Conservation (phyloP, 2,797 vertebrate species). For the Takifugu rubripes region DNA sequence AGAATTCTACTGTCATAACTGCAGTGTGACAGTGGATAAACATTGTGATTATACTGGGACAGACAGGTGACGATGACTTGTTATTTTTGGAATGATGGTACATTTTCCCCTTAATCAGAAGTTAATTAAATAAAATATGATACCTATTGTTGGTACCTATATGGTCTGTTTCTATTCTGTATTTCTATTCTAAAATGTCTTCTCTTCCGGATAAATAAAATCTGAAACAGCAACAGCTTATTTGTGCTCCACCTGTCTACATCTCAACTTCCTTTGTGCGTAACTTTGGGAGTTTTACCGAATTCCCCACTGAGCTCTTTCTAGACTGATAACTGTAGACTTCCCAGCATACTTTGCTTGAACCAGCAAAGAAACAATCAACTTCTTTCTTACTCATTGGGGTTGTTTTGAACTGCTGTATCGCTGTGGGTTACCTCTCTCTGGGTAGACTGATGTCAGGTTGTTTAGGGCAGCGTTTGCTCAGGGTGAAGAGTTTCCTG, state of each 20-base stretch:
- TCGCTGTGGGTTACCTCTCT: constrained; percentile 80
- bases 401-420: constrained; percentile 3
- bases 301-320: constrained; percentile 24
- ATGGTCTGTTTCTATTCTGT: no score
- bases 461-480: constrained; percentile 91
- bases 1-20: no score
- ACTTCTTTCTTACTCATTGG: constrained; percentile 8
- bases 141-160: neutral
- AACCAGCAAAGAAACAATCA: constrained; percentile 20
- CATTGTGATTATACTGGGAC: no score
- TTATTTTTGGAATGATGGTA: neutral
- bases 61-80: neutral
- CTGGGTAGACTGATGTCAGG: constrained; percentile 88
- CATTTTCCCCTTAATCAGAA: neutral
- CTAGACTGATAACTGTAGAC: constrained; percentile 14
- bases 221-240: no score
- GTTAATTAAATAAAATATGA: neutral
- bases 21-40: no score
- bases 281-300: constrained; percentile 5
- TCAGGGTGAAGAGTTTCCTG: constrained; percentile 91
- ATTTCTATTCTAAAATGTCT: no score
- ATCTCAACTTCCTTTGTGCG: constrained; percentile 7
- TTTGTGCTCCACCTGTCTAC: neutral
- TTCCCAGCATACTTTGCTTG: constrained; percentile 7
- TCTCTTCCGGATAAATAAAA: no score